These are phyloP conservation scores for Gymnoscopelus microlampas DNA, from an alignment of 2,797 vertebrate species.

Conservation along the genomic window DNA sequence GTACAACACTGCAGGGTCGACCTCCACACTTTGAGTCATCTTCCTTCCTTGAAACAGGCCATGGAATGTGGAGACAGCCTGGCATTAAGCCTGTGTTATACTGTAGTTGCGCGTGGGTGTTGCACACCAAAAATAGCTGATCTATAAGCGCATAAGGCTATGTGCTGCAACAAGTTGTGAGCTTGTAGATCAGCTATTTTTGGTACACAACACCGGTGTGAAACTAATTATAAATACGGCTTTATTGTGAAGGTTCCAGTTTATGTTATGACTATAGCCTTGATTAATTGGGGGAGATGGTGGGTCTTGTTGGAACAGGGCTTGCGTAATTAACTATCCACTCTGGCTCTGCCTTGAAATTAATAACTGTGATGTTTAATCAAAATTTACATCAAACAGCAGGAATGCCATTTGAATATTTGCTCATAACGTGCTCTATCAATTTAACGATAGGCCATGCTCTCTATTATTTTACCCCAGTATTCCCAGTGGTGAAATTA, in stretches of 20 bases:
- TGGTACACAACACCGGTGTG: too few relatives aligned
- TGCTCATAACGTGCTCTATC: constrained; percentile 57
- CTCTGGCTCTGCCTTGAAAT: constrained; percentile 70
- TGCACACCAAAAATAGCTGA: too few relatives aligned
- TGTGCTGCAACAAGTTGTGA: too few relatives aligned
- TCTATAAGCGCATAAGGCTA: too few relatives aligned
- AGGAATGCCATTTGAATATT: constrained; percentile 64
- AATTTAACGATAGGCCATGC: constrained; percentile 42
- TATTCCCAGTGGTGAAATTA: constrained; percentile 65
- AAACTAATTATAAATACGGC: background rate
- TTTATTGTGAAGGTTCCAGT: constrained; percentile 46
- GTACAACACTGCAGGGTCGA: too few relatives aligned
- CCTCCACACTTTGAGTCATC: constrained; percentile 25
- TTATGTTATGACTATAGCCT: constrained; percentile 49
- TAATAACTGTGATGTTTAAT: constrained; percentile 79
- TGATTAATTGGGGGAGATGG: constrained; percentile 68
- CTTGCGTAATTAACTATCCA: constrained; percentile 73
- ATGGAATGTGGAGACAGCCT: constrained; percentile 12
- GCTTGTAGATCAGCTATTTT: too few relatives aligned
- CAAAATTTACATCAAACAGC: constrained; percentile 76
- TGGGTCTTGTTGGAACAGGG: constrained; percentile 68
- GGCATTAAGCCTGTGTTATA: constrained; percentile 1
- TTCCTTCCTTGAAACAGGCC: constrained; percentile 51
- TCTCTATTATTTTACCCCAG: constrained; percentile 48
- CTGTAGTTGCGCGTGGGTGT: too few relatives aligned